Evolutionary conservation across 2,888 invertebrate genomes (phyloP).

Genomic region (Desoria tigrina): DNA sequence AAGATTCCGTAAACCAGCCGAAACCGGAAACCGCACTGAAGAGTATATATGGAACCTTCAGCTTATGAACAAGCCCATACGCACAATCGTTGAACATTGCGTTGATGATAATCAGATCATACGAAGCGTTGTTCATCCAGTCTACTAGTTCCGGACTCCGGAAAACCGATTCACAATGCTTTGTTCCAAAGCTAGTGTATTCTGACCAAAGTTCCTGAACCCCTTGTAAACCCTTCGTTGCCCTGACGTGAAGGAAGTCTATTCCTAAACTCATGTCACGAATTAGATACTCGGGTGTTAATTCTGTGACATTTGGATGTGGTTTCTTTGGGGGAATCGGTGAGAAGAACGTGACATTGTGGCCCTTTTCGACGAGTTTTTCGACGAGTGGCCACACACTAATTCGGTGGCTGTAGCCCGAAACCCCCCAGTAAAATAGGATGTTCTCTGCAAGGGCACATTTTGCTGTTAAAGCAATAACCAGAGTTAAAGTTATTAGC

Average conservation of each 20-base stretch:
- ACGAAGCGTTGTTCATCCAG: conserved; percentile 38
- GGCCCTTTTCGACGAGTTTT: conserved; percentile 29
- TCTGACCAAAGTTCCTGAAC: conserved; percentile 28
- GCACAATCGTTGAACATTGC: conserved; percentile 47
- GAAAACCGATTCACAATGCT: conserved; percentile 30
- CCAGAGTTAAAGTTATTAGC: not conserved
- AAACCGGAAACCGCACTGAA: conserved; percentile 37
- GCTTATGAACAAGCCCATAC: conserved; percentile 34
- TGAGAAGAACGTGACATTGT: conserved; percentile 42
- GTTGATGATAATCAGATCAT: conserved; percentile 44
- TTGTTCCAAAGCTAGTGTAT: conserved; percentile 19
- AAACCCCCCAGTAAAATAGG: conserved; percentile 43
- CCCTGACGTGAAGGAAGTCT: conserved; percentile 30
- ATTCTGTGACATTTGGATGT: conserved; percentile 26
- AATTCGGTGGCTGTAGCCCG: conserved; percentile 40
- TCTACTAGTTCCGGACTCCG: conserved; percentile 21
- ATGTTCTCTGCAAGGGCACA: conserved; percentile 23
- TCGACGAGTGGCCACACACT: conserved; percentile 43
- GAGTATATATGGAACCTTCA: conserved; percentile 36
- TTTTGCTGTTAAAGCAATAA: not conserved
- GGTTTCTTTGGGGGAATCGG: conserved; percentile 27
- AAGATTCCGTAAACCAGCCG: conserved; percentile 34
- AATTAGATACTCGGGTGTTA: conserved; percentile 23
- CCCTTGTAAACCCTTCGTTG: conserved; percentile 27
- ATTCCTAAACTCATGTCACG: conserved; percentile 16